A percentile compares a stretch with the other conserved stretches of the same genome.
These are phyloP conservation scores for Halocaridina rubra DNA, from an alignment of 2,888 invertebrate genomes.

Conservation along the genomic window DNA sequence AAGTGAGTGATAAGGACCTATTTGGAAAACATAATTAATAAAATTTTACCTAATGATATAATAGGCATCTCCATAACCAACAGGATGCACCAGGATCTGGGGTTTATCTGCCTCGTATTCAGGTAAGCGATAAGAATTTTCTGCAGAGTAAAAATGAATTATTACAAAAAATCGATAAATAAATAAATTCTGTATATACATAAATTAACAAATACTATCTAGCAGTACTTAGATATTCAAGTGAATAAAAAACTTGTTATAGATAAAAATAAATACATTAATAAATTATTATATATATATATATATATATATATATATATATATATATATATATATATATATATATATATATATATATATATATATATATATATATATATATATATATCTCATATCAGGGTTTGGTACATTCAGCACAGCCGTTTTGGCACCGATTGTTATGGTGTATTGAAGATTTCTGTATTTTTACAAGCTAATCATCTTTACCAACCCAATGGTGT, in stretches of 20 bases:
- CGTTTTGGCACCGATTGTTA: no score
- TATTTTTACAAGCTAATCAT: no score
- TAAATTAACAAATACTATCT: no score
- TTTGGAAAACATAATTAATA: background rate
- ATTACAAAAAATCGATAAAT: no score
- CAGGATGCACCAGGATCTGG: conserved; percentile 30
- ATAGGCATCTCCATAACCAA: conserved; percentile 12
- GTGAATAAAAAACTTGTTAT: no score
- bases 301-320: background rate
- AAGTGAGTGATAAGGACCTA: background rate
- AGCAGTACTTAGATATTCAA: no score
- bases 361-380: conserved; percentile 67
- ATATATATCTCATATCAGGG: background rate
- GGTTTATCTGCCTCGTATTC: background rate
- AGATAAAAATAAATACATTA: background rate
- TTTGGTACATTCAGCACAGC: no score
- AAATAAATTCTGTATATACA: no score
- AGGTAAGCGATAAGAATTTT: background rate
- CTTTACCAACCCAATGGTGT: no score
- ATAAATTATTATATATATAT: background rate
- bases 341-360: conserved; percentile 12
- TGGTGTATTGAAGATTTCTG: no score
- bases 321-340: background rate
- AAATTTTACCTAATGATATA: conserved; percentile 16
- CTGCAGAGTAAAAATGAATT: no score